Evolutionary conservation across 2,113 vertebrate species (phyloP), one percentile per base, ranked within the genome.

Genomic region (Forbesichthys papilliferus): DNA sequence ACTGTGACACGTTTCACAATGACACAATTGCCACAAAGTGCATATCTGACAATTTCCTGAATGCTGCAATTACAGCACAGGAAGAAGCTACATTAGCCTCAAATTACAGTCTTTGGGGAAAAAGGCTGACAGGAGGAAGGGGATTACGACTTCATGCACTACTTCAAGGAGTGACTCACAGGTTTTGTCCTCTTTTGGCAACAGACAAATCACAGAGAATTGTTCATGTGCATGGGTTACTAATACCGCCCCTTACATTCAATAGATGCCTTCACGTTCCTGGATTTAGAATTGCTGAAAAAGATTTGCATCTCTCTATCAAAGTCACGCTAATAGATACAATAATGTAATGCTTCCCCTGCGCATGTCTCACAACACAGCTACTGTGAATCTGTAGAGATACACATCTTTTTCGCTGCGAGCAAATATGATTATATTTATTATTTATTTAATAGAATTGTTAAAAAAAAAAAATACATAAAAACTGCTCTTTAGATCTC

Each of bases 71-170:
- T 85, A 82, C 62, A 69, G 68, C 1, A 12, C 74, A 27, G 62
- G 70, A 77, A 86, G 85, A 77, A 86, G 85, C 75, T 69, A 33
- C 67, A 68, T 75, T 72, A 61, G 71, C n/a, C 11, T 71, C 77
- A 49, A 84, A 80, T 84, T 73, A 79, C 46, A 63, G 82, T 56
- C 60, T 47, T 51, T 53, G 9, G 64, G 20, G 0, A 57, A 47
- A 27, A 55, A 4, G 65, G 33, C 57, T 75, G 60, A 79, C 67
- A 78, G 66, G 4, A 18, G 61, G 36, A 53, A 14, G 64, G 58
- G 61, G 60, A 61, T 75, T 71, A 69, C 5, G 5, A 68, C 61
- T 71, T 62, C 13, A 55, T 14, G 61, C 63, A 16, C 51, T 74
- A 68, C 60, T 72, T 73, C 42, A 72, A 63, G 8, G 61, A 20